Percentiles rank a stretch among this genome's conserved stretches.
Evolutionary conservation across 2,888 invertebrate species (phyloP).

Genomic region (Blera fallax): DNA sequence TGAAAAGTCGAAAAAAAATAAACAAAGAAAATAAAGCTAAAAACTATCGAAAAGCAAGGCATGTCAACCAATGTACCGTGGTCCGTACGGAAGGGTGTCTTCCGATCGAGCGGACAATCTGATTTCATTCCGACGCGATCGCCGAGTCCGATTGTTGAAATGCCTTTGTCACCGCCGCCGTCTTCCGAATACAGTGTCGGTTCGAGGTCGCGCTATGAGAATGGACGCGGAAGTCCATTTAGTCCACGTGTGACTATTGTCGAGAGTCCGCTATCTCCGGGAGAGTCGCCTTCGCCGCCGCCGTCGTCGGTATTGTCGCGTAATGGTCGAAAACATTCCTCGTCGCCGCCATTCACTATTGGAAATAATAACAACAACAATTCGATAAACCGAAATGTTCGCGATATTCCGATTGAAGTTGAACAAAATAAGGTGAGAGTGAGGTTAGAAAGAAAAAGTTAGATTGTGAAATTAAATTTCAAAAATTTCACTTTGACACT

Average conservation of each 20-base stretch:
- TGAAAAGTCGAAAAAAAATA: neutral
- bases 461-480: neutral
- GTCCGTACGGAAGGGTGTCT: conserved; percentile 86
- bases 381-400: conserved; percentile 76
- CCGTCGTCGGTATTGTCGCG: conserved; percentile 74
- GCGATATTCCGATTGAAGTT: conserved; percentile 82
- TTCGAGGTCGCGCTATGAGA: conserved; percentile 55
- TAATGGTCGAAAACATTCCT: conserved; percentile 61
- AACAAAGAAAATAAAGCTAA: conserved; percentile 32
- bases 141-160: conserved; percentile 82
- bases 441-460: neutral
- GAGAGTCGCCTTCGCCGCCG: conserved; percentile 76
- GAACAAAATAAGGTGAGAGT: conserved; percentile 79
- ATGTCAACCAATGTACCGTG: conserved; percentile 87
- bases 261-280: conserved; percentile 73
- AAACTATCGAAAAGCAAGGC: too few relatives aligned
- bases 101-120: conserved; percentile 82
- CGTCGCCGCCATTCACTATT: conserved; percentile 59
- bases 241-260: conserved; percentile 75
- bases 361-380: conserved; percentile 74
- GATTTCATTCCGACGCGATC: conserved; percentile 80
- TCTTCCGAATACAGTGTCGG: conserved; percentile 39
- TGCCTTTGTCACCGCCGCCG: conserved; percentile 81
- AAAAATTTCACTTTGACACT: neutral
- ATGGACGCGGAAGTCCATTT: conserved; percentile 72